Base-by-base conservation (phyloP, 2,113 vertebrate genomes). In the Rhegmatorhina hoffmannsi region DNA sequence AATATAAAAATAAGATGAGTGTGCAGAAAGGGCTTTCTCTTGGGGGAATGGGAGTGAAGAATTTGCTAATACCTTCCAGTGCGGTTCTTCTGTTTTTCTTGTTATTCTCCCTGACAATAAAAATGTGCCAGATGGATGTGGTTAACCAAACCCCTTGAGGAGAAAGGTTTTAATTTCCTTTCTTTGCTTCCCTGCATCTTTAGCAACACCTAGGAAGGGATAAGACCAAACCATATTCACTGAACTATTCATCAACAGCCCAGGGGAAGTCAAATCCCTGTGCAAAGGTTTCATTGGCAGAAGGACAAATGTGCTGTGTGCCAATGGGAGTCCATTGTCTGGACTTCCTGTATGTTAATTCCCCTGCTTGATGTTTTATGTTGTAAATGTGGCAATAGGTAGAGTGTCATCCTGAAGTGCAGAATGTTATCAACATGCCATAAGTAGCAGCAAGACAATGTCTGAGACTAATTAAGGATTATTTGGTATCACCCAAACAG, bases 131-230 rank as follows among this genome's bases (percentile, higher is more conserved):
- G 36, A 74, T 77, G 40, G 31, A 89, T 53, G 50, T 81, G 55
- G 36, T 89, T 95, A 92, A 89, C n/a, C 59, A 90, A 89, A 53
- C 62, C 84, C 23, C 63, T 66, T 46, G 36, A 66, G 72, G 7
- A 90, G 13, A 69, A 86, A 86, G 31, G 18, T 73, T 94, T 95
- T 80, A 33, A 74, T 77, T 84, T 70, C 34, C 31, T 90, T 70
- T 33, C 15, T 63, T 84, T 69, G 31, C 26, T 77, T 56, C 43
- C 56, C 49, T 77, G 84, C 34, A 70, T 36, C 64, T 77, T 77
- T 70, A 70, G 40, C 49, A 63, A 36, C 26, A 33, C 25, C 33
- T 53, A 70, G 21, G 34, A 70, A 25, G 7, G 31, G 43, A 44
- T 28, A 23, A 33, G 15, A 84, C 64, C 34, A 56, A 84, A 77